Evolutionary conservation across 2,113 vertebrate genomes (phyloP).

Genomic region (Scortum barcoo): DNA sequence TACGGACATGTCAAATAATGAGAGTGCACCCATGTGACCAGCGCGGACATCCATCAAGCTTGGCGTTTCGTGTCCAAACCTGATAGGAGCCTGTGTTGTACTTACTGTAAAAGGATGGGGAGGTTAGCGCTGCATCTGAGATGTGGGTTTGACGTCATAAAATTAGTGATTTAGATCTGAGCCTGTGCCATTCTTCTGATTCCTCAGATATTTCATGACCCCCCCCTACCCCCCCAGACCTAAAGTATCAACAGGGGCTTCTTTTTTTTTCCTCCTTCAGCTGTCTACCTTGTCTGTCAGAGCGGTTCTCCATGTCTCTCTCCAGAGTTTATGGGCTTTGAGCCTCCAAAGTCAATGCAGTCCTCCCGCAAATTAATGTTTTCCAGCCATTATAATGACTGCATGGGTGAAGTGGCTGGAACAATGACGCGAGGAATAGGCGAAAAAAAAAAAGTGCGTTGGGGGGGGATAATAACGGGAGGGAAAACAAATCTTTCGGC

Average conservation of each 20-base stretch:
- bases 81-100: conserved; percentile 20
- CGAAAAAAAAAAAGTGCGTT: no score
- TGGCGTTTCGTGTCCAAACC: conserved; percentile 39
- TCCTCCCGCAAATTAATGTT: conserved; percentile 44
- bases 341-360: conserved; percentile 18
- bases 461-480: conserved; percentile 50
- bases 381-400: conserved; percentile 54
- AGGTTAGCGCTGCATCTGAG: conserved; percentile 15
- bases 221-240: neutral
- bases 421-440: conserved; percentile 51
- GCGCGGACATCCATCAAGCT: conserved; percentile 57
- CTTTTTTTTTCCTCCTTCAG: conserved; percentile 24
- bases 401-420: conserved; percentile 20
- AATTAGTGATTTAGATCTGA: conserved; percentile 27
- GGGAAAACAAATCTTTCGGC: conserved; percentile 64
- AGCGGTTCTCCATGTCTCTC: conserved; percentile 10
- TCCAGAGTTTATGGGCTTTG: conserved; percentile 10
- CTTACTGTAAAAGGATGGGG: neutral
- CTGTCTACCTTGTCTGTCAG: conserved; percentile 19
- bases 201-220: conserved; percentile 30
- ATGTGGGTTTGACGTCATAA: neutral
- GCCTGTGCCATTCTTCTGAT: conserved; percentile 5
- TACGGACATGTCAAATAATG: conserved; percentile 71
- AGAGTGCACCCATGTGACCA: conserved; percentile 61
- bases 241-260: conserved; percentile 33